Percentiles rank a stretch among this genome's conserved stretches.
phyloP scores from a whole-genome alignment of 2,888 invertebrate species.

The Epistrophe eligans region DNA sequence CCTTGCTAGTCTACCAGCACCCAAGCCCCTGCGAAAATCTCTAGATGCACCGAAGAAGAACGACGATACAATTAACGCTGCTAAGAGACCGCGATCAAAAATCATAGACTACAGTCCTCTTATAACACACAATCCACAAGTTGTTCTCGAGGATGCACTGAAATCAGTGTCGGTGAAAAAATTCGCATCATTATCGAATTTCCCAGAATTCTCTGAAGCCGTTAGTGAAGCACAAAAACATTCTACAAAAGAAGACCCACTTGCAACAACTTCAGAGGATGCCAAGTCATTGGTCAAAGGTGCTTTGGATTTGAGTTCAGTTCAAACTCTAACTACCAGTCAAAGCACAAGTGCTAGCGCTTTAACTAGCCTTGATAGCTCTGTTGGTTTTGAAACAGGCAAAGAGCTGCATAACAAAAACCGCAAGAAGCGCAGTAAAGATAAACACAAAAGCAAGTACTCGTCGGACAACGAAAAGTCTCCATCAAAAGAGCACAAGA shows the following conservation, averaged over 20 bases:
- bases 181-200: conserved; percentile 62
- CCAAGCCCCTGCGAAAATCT: conserved; percentile 51
- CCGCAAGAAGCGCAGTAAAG: conserved; percentile 89
- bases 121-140: conserved; percentile 65
- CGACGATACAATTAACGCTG: conserved; percentile 21
- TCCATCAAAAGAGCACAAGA: conserved; percentile 90
- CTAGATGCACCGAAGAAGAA: conserved; percentile 42
- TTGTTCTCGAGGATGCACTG: conserved; percentile 67
- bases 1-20: conserved; percentile 13
- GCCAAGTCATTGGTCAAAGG: conserved; percentile 40
- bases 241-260: conserved; percentile 33
- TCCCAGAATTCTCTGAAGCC: conserved; percentile 64
- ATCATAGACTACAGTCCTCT: conserved; percentile 60
- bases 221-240: conserved; percentile 59
- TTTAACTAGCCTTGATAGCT: conserved; percentile 77
- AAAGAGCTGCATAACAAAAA: conserved; percentile 85
- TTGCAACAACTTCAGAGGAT: conserved; percentile 56
- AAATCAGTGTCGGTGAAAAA: conserved; percentile 62
- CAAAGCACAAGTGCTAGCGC: conserved; percentile 60
- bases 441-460: conserved; percentile 90
- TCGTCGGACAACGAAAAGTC: conserved; percentile 85
- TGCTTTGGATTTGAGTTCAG: conserved; percentile 74
- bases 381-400: conserved; percentile 77
- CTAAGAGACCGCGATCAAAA: conserved; percentile 55
- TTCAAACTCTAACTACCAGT: conserved; percentile 47